Conservation (phyloP, 1,140 invertebrate species). For the Eumeta japonica region DNA sequence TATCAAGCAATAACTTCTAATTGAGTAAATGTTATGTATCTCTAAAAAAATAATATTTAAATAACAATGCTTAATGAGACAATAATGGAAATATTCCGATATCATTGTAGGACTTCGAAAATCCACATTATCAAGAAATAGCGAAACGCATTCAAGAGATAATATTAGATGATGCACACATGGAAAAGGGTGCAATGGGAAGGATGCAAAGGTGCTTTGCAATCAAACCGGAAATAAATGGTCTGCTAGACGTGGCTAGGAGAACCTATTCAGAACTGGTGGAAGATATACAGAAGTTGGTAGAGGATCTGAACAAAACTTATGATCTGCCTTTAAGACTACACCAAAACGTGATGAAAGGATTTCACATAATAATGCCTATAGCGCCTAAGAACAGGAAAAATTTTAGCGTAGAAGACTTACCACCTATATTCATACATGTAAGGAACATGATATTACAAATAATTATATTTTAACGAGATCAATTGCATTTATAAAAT, state of each 20-base stretch:
- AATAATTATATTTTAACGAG: too few relatives aligned
- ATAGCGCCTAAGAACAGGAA: constrained; percentile 40
- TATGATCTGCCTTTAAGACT: constrained; percentile 67
- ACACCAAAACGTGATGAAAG: constrained; percentile 66
- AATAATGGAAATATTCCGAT: too few relatives aligned
- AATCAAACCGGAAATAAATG: constrained; percentile 73
- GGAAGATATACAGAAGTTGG: constrained; percentile 70
- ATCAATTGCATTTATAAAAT: too few relatives aligned
- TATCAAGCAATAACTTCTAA: too few relatives aligned
- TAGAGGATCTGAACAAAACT: constrained; percentile 62
- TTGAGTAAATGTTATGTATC: too few relatives aligned
- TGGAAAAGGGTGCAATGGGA: constrained; percentile 67
- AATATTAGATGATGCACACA: constrained; percentile 70
- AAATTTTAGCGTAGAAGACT: constrained; percentile 55
- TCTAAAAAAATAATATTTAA: constrained; percentile 5
- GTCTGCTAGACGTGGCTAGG: constrained; percentile 75
- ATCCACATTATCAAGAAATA: constrained; percentile 57
- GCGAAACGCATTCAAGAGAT: constrained; percentile 64
- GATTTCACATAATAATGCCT: constrained; percentile 74
- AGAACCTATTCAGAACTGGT: constrained; percentile 76
- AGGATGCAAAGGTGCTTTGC: constrained; percentile 81
- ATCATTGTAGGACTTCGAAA: constrained; percentile 49
- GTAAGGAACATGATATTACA: too few relatives aligned
- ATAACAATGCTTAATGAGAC: constrained; percentile 1
- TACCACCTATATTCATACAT: constrained; percentile 69